phyloP scores from a whole-genome alignment of 2,888 invertebrate genomes.

The Drosophila sordidapex region DNA sequence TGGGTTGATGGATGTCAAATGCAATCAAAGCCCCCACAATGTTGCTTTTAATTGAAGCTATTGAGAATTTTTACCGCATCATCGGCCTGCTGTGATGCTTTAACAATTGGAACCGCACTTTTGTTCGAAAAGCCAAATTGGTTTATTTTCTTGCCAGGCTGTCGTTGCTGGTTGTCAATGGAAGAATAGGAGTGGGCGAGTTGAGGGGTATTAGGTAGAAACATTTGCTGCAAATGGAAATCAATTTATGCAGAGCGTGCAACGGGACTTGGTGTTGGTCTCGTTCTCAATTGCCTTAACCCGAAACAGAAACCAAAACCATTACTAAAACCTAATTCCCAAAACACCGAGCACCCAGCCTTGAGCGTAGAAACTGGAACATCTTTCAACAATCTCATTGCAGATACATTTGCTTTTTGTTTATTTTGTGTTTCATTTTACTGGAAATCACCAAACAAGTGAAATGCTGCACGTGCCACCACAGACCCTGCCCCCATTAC shows the following conservation, averaged over 20 bases:
- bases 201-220: neutral
- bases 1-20: constrained; percentile 21
- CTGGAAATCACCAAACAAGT: constrained; percentile 31
- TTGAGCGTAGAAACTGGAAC: neutral
- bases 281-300: constrained; percentile 16
- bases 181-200: neutral
- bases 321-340: neutral
- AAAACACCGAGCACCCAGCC: neutral
- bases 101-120: constrained; percentile 48
- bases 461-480: constrained; percentile 36
- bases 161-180: constrained; percentile 31
- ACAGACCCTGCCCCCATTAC: neutral
- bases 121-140: constrained; percentile 54
- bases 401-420: constrained; percentile 30
- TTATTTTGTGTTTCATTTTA: constrained; percentile 34
- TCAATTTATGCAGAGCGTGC: constrained; percentile 46
- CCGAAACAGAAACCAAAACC: constrained; percentile 5
- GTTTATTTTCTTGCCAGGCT: constrained; percentile 68
- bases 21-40: constrained; percentile 58
- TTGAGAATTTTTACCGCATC: constrained; percentile 37
- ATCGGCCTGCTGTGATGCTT: constrained; percentile 6
- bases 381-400: neutral
- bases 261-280: constrained; percentile 13
- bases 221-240: constrained; percentile 19
- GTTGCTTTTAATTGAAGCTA: constrained; percentile 70